Evolutionary conservation across 2,113 vertebrate genomes (phyloP).

Genomic region (Lota lota): DNA sequence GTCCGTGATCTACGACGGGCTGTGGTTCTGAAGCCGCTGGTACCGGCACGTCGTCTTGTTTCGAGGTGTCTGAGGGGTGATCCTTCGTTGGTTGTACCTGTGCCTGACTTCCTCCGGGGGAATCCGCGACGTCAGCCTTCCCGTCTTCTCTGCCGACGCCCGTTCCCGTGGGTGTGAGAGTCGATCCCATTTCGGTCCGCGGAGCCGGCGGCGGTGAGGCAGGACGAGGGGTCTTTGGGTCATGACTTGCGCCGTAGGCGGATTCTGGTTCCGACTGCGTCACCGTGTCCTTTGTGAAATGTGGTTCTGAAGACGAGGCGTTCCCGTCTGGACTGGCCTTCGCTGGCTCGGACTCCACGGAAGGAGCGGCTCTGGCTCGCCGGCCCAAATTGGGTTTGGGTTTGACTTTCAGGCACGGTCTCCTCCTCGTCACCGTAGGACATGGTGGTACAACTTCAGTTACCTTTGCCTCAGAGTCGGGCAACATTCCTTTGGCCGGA

Average conservation of each 20-base stretch:
- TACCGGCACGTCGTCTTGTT: no score
- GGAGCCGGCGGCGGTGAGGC: not conserved
- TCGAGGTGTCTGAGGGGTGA: no score
- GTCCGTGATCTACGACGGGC: no score
- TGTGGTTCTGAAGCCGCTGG: no score
- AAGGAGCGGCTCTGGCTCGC: not conserved
- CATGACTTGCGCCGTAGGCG: not conserved
- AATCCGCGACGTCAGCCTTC: no score
- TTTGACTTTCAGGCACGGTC: conserved; percentile 20
- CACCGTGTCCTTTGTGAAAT: not conserved
- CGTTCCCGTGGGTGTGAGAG: no score
- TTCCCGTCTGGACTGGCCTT: not conserved
- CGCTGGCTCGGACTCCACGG: not conserved
- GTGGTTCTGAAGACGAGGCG: not conserved
- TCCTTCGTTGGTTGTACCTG: no score
- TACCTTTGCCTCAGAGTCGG: conserved; percentile 1
- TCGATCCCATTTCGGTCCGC: no score
- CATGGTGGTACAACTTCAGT: not conserved
- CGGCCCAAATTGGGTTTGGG: conserved; percentile 25
- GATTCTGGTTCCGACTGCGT: not conserved
- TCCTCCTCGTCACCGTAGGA: not conserved
- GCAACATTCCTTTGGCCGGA: conserved; percentile 3
- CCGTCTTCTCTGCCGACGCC: no score
- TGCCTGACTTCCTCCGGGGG: no score
- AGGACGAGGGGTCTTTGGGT: not conserved